phyloP scores from a whole-genome alignment of 2,888 invertebrate genomes.

The Galeopsomyia nigrocyanea region DNA sequence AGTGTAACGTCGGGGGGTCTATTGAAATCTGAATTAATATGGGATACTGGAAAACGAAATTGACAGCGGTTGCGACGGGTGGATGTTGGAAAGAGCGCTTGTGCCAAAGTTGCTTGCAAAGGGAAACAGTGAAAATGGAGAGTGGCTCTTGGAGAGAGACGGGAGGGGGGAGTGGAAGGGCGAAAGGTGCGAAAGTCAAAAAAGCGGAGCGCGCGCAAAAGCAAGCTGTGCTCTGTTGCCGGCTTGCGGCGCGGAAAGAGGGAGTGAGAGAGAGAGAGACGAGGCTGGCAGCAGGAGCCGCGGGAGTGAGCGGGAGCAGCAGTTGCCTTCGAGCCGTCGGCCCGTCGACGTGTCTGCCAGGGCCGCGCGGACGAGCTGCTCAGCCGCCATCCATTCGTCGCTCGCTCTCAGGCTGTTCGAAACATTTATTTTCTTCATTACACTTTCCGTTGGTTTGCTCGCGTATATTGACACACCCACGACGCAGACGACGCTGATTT shows the following conservation, averaged over 20 bases:
- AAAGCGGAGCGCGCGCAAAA: constrained; percentile 55
- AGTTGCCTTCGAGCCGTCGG: constrained; percentile 64
- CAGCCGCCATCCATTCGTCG: constrained; percentile 1
- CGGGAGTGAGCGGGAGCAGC: constrained; percentile 50
- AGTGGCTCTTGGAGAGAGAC: background rate
- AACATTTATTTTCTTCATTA: no score
- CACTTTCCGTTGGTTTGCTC: no score
- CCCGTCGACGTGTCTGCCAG: constrained; percentile 56
- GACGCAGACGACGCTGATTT: no score
- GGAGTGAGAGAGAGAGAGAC: constrained; percentile 10
- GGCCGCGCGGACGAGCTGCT: constrained; percentile 50
- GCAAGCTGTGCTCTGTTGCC: background rate
- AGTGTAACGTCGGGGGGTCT: no score
- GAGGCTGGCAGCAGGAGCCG: constrained; percentile 47
- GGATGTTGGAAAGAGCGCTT: no score
- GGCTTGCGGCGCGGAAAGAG: constrained; percentile 43
- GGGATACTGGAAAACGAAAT: no score
- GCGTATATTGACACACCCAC: no score
- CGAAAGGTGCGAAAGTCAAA: constrained; percentile 55
- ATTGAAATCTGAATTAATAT: no score
- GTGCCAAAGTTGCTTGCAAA: background rate
- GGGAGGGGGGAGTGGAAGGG: constrained; percentile 55
- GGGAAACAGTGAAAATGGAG: background rate
- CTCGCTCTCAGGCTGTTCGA: background rate
- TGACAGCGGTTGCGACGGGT: no score